Percentiles rank a stretch among this genome's conserved stretches.
phyloP scores from a whole-genome alignment of 1,140 invertebrate genomes.

The Asbolus verrucosus region DNA sequence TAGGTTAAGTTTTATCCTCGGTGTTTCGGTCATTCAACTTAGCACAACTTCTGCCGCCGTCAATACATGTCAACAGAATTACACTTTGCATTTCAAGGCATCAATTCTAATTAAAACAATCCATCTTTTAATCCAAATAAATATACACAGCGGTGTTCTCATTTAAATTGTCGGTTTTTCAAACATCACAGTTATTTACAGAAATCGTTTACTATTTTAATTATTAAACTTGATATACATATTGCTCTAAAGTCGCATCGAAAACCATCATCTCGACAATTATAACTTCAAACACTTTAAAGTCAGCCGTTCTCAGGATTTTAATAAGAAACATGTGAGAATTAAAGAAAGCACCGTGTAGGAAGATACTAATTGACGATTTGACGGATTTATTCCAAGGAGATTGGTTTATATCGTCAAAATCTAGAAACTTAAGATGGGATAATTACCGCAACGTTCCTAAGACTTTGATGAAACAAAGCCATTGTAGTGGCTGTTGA shows the following conservation, averaged over 20 bases:
- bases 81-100: constrained; percentile 8
- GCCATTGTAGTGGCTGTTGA: not conserved
- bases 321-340: constrained; percentile 1
- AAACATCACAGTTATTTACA: not conserved
- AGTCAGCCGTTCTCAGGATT: not conserved
- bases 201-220: constrained; percentile 7
- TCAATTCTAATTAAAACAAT: constrained; percentile 21
- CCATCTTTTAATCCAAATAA: constrained; percentile 33
- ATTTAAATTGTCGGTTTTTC: constrained; percentile 30
- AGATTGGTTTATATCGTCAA: constrained; percentile 19
- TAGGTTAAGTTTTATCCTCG: not conserved
- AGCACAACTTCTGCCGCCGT: not conserved
- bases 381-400: constrained; percentile 20
- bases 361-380: constrained; percentile 17
- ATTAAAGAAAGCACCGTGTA: constrained; percentile 10
- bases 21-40: constrained; percentile 10
- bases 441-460: not conserved
- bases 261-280: too few species aligned
- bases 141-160: constrained; percentile 31
- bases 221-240: too few species aligned
- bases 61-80: not conserved
- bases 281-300: not conserved
- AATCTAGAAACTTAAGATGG: not conserved
- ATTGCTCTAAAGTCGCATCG: too few species aligned
- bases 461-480: not conserved